These are phyloP conservation scores for Gonatopus flavifemur DNA, from an alignment of 1,140 invertebrate species.

Conservation along the genomic window DNA sequence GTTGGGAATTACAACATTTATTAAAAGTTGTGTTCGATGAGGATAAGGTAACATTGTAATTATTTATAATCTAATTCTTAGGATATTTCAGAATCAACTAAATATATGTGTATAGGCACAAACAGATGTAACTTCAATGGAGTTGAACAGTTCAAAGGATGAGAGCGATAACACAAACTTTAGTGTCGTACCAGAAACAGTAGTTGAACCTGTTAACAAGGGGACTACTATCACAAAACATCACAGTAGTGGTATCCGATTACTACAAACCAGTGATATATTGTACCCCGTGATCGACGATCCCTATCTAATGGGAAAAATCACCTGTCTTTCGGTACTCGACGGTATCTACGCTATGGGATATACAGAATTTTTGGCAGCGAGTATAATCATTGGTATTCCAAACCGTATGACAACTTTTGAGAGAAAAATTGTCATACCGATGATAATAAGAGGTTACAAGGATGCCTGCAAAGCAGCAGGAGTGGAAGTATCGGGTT, in stretches of 20 bases:
- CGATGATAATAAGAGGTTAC: slow-evolving; percentile 64
- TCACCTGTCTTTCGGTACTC: slow-evolving; percentile 64
- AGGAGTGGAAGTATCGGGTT: slow-evolving; percentile 62
- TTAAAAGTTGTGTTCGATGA: no score
- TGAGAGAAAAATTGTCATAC: slow-evolving; percentile 60
- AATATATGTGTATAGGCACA: no score
- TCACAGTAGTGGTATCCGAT: slow-evolving; percentile 61
- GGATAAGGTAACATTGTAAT: no score
- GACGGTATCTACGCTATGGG: slow-evolving; percentile 66
- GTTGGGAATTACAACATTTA: no score
- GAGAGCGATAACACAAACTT: no score
- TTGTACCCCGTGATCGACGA: slow-evolving; percentile 73
- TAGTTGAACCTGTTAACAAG: no score
- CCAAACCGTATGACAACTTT: slow-evolving; percentile 50
- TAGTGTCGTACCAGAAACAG: no score
- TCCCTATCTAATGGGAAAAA: slow-evolving; percentile 68
- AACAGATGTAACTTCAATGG: no score
- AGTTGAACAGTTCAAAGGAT: no score
- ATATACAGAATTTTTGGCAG: slow-evolving; percentile 63
- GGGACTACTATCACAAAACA: slow-evolving; percentile 60
- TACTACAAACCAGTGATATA: slow-evolving; percentile 72
- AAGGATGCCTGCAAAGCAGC: slow-evolving; percentile 64
- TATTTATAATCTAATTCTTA: no score
- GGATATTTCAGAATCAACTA: no score
- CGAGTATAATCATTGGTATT: slow-evolving; percentile 62